phyloP scores from a whole-genome alignment of 2,797 vertebrate genomes.

The Siniperca undulata region DNA sequence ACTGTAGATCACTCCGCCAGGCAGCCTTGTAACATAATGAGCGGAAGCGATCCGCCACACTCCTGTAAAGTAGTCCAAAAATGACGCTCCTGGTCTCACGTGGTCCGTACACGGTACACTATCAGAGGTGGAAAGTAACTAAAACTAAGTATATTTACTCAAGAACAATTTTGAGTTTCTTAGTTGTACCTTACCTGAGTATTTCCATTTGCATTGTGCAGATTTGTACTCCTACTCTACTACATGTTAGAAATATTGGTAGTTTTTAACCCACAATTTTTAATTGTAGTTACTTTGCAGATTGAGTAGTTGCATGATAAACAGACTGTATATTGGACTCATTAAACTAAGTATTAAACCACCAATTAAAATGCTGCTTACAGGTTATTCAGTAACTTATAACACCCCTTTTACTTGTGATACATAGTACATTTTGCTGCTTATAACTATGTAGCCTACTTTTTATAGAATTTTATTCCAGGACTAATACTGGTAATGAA shows the following conservation, averaged over 20 bases:
- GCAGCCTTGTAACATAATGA: conserved; percentile 28
- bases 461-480: background rate
- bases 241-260: background rate
- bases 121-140: too few relatives aligned
- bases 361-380: background rate
- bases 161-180: background rate
- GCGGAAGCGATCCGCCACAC: conserved; percentile 54
- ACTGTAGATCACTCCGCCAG: conserved; percentile 77
- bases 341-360: background rate
- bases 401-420: background rate
- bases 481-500: background rate
- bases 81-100: background rate
- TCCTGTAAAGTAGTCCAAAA: conserved; percentile 70
- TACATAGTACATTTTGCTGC: background rate
- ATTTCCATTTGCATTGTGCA: background rate
- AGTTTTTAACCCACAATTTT: background rate
- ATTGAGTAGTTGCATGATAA: background rate
- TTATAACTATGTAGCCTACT: background rate
- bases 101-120: background rate
- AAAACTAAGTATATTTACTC: background rate
- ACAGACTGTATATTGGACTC: background rate
- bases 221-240: background rate
- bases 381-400: background rate
- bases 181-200: background rate
- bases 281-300: background rate